Conservation (phyloP, 2,113 vertebrate species). For the Callorhinus ursinus region DNA sequence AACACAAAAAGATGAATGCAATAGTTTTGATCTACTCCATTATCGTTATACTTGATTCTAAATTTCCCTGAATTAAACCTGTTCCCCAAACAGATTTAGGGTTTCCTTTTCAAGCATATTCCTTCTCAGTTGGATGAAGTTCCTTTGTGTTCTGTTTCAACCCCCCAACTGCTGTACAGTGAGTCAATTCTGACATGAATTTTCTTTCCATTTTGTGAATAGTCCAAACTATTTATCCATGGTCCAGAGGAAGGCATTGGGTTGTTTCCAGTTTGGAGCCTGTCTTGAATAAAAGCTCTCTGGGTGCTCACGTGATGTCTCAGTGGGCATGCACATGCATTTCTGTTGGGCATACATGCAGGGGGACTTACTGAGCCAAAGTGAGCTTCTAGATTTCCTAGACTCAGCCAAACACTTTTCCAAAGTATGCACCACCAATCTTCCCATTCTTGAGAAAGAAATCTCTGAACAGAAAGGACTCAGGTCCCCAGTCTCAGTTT, state of each 20-base stretch:
- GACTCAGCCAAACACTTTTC: not conserved
- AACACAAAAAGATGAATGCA: not conserved
- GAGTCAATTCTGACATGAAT: not conserved
- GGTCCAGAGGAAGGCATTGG: too few species aligned
- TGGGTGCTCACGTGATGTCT: fast-evolving
- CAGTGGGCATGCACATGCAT: fast-evolving
- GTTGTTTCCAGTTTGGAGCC: not conserved
- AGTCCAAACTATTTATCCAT: not conserved
- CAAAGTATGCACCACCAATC: not conserved
- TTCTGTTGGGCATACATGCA: not conserved
- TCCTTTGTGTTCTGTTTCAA: not conserved
- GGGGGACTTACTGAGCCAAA: too few species aligned
- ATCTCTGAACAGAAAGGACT: not conserved
- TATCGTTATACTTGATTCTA: not conserved
- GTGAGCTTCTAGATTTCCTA: not conserved
- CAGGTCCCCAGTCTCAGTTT: not conserved
- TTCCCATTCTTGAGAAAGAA: not conserved
- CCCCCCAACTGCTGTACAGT: too few species aligned
- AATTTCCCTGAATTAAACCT: not conserved
- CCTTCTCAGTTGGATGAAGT: not conserved
- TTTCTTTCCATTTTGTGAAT: not conserved
- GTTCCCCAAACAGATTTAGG: not conserved
- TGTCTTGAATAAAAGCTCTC: fast-evolving
- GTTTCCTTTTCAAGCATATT: not conserved
- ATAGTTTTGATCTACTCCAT: not conserved